Conservation (phyloP, 2,797 vertebrate genomes). For the Trachops cirrhosus region DNA sequence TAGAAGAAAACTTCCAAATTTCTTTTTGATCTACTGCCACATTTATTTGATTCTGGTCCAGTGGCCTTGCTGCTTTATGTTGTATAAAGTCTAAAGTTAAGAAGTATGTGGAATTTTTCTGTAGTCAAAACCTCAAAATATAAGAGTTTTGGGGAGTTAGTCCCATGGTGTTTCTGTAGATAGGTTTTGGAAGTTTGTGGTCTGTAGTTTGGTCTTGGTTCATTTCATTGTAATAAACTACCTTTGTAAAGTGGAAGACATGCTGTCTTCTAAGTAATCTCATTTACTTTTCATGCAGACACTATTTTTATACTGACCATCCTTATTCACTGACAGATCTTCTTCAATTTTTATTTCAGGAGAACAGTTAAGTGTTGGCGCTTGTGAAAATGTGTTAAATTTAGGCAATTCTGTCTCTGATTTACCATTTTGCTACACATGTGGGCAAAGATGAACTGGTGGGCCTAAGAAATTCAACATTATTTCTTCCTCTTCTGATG, state of each 20-base stretch:
- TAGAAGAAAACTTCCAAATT: not conserved
- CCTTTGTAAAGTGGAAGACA: constrained; percentile 81
- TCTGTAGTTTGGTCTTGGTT: constrained; percentile 73
- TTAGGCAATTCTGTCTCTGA: not conserved
- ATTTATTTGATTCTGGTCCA: constrained; percentile 32
- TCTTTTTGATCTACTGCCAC: not conserved
- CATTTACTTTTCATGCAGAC: constrained; percentile 79
- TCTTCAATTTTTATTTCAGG: constrained; percentile 51
- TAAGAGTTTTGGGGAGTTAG: constrained; percentile 52
- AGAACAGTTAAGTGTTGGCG: not conserved
- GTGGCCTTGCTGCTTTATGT: not conserved
- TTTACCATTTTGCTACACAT: not conserved
- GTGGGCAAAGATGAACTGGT: not conserved
- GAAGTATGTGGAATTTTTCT: constrained; percentile 31
- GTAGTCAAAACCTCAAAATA: constrained; percentile 53
- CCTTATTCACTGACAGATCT: constrained; percentile 70
- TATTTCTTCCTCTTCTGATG: constrained; percentile 2
- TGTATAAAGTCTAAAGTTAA: constrained; percentile 8
- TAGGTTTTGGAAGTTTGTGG: constrained; percentile 74
- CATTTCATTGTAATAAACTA: constrained; percentile 74
- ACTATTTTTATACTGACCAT: constrained; percentile 64
- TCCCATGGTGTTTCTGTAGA: constrained; percentile 66
- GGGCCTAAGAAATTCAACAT: not conserved
- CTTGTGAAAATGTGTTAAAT: constrained; percentile 32
- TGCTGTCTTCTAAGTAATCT: constrained; percentile 79